Percentiles rank a stretch among this genome's conserved stretches.
Conservation (phyloP, 2,888 invertebrate species). For the Diplazon laetatorius region DNA sequence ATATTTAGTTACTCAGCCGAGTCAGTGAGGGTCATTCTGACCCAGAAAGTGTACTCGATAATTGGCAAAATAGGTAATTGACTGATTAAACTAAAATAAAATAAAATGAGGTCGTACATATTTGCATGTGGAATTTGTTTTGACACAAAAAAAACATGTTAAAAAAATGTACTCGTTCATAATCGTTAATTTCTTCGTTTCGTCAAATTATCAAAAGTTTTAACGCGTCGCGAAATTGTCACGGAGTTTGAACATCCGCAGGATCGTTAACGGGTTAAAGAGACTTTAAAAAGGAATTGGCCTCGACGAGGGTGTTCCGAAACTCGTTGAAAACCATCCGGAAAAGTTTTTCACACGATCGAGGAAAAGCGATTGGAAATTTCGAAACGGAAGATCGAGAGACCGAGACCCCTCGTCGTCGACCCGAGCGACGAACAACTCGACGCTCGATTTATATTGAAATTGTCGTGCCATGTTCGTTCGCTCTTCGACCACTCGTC, state of each 20-base stretch:
- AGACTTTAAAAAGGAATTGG: constrained; percentile 11
- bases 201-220: constrained; percentile 3
- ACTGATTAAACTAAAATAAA: no score
- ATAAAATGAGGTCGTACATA: no score
- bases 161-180: neutral
- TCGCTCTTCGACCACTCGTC: neutral
- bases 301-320: neutral
- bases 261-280: no score
- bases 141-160: no score
- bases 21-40: no score
- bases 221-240: neutral
- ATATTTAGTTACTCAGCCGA: no score
- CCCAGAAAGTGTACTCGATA: no score
- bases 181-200: neutral
- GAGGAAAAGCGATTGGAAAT: constrained; percentile 6
- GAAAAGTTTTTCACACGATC: constrained; percentile 28
- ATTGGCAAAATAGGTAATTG: no score
- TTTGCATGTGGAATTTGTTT: no score
- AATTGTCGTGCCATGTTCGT: constrained; percentile 19
- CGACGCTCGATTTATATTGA: constrained; percentile 41
- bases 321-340: constrained; percentile 42
- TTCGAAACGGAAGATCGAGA: constrained; percentile 29
- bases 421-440: constrained; percentile 16
- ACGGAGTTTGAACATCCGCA: neutral
- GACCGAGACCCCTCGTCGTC: constrained; percentile 26